phyloP scores from a whole-genome alignment of 2,888 invertebrate species.

The Sphinx pinastri region DNA sequence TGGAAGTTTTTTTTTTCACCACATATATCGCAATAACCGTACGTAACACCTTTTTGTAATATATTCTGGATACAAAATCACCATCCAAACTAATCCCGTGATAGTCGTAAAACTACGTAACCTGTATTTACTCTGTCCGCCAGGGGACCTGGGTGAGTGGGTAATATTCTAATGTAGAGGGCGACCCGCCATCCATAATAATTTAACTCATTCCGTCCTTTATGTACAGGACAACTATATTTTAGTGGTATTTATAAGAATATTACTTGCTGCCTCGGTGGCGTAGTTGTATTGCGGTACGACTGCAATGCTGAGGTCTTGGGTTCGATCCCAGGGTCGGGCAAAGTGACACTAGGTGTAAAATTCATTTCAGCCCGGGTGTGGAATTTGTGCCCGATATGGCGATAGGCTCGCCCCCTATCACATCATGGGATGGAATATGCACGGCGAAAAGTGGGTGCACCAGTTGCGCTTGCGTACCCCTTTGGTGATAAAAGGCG shows the following conservation, averaged over 20 bases:
- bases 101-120: slow-evolving; percentile 64
- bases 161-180: slow-evolving; percentile 78
- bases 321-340: too few species aligned
- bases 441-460: too few species aligned
- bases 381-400: too few species aligned
- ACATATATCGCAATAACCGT: not conserved
- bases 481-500: too few species aligned
- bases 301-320: too few species aligned
- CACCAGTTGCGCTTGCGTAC: too few species aligned
- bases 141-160: slow-evolving; percentile 55
- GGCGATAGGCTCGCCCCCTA: too few species aligned
- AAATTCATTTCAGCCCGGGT: too few species aligned
- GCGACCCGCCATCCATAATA: slow-evolving; percentile 77
- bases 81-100: slow-evolving; percentile 52
- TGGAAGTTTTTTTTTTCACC: too few species aligned
- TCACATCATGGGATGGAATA: too few species aligned
- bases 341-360: too few species aligned
- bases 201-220: slow-evolving; percentile 53
- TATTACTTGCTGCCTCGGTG: not conserved
- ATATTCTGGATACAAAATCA: slow-evolving; percentile 42
- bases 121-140: slow-evolving; percentile 68
- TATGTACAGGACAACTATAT: not conserved
- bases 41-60: not conserved
- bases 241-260: not conserved
- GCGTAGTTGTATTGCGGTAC: too few species aligned